Evolutionary conservation across 2,888 invertebrate genomes (phyloP), one percentile per base, ranked within the genome.

Genomic region (Aporophyla nigra): DNA sequence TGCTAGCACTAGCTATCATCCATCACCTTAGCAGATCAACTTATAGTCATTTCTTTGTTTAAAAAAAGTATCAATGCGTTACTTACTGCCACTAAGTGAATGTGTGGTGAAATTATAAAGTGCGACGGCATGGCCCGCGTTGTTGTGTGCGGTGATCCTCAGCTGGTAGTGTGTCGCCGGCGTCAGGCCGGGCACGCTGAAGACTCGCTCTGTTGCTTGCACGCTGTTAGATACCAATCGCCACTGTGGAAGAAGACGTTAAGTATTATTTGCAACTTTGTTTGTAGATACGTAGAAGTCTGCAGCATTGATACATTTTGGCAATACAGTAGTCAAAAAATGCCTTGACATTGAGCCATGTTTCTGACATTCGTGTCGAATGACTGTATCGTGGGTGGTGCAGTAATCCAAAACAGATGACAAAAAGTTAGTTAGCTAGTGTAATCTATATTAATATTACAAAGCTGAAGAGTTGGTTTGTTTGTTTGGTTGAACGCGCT

Each of bases 101-200:
- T 98, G 97, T 2, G 99, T 99, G 49, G 98, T 98, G 92, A 98
- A 98, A 95, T 98, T 98, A 92, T 98, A 99, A 19, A 98, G 96
- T 0, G 98, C 98, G 66, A 98, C 97, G 1, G 98, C 98, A 82
- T 98, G 98, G 0, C 99, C 99, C 0, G 99, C 99, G 93, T 98
- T 98, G 94, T 99, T 99, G 92, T 98, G 98, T 0, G 99, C 98
- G 1, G 98, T 98, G 80, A 98, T 98, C 83, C 97, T 97, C 12
- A 98, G 95, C 89, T 98, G 97, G 92, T 98, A 98, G 89, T 97
- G 98, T 0, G 98, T 98, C 62, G 98, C 98, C 0, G 99, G 98
- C 80, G 97, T 97, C 51, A 99, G 96, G 71, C 98, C 98, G 54
- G 97, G 97, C 75, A 99, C 97, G 87, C 98, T 98, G 94, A 98